A percentile compares a stretch with the other conserved stretches of the same genome.
Conservation (phyloP, 2,113 vertebrate species). For the Channa maculata region DNA sequence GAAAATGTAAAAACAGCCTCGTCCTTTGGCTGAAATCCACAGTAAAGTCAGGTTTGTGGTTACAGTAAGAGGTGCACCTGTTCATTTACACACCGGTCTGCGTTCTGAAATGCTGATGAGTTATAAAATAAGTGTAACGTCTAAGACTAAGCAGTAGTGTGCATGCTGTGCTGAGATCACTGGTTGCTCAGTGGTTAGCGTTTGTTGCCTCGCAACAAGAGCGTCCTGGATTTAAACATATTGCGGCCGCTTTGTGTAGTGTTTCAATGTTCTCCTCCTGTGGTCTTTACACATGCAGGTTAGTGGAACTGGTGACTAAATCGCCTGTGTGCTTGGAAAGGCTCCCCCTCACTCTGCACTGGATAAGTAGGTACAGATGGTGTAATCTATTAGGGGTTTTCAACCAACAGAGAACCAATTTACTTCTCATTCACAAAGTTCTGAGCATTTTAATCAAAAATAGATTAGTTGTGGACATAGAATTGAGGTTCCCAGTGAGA, state of each 20-base stretch:
- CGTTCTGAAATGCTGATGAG: background rate
- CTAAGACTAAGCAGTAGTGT: background rate
- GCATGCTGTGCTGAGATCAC: conserved; percentile 12
- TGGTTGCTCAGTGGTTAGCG: background rate
- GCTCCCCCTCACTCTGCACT: no score
- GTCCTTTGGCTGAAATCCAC: background rate
- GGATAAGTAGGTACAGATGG: background rate
- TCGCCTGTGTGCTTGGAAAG: no score
- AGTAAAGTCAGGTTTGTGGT: conserved; percentile 13
- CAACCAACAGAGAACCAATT: no score
- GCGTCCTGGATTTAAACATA: no score
- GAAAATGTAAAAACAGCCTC: background rate
- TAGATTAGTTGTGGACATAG: no score
- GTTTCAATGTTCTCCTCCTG: no score
- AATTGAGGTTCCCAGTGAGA: no score
- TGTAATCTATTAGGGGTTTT: no score
- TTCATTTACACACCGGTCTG: conserved; percentile 23
- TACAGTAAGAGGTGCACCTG: conserved; percentile 27
- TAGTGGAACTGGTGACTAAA: no score
- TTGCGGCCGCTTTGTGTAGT: no score
- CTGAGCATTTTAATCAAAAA: no score
- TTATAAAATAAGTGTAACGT: background rate
- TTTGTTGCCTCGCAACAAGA: background rate
- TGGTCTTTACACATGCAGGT: background rate
- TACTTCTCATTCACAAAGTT: no score